Conservation (phyloP, 2,888 invertebrate species). For the Lapara coniferarum region DNA sequence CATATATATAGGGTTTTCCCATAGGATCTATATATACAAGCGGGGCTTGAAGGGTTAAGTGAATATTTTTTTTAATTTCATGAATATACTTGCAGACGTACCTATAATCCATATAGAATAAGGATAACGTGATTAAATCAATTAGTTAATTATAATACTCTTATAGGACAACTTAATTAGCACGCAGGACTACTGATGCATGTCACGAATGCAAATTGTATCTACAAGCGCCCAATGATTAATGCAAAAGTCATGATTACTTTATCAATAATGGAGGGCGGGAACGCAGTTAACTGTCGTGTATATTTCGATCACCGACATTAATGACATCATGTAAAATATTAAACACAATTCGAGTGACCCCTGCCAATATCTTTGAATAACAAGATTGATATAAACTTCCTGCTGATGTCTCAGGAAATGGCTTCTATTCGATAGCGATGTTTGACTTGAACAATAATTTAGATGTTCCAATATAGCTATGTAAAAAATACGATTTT, state of each 20-base stretch:
- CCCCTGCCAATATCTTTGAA: constrained; percentile 17
- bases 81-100: too few species aligned
- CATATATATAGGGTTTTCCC: too few species aligned
- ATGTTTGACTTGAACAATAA: not conserved
- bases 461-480: not conserved
- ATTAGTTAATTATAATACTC: too few species aligned
- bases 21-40: too few species aligned
- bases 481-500: not conserved
- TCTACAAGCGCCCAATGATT: not conserved
- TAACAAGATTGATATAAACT: constrained; percentile 17
- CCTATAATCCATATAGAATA: too few species aligned
- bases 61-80: too few species aligned
- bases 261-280: constrained; percentile 11
- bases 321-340: constrained; percentile 7
- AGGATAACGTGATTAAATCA: too few species aligned
- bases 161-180: too few species aligned
- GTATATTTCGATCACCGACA: not conserved
- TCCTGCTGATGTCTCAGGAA: constrained; percentile 17
- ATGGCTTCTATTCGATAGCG: not conserved
- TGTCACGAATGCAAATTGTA: not conserved
- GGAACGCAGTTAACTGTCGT: not conserved
- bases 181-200: not conserved
- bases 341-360: not conserved
- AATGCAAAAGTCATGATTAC: not conserved
- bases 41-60: too few species aligned